Base-by-base conservation (phyloP, 2,797 vertebrate genomes). In the Pseudochaenichthys georgianus region DNA sequence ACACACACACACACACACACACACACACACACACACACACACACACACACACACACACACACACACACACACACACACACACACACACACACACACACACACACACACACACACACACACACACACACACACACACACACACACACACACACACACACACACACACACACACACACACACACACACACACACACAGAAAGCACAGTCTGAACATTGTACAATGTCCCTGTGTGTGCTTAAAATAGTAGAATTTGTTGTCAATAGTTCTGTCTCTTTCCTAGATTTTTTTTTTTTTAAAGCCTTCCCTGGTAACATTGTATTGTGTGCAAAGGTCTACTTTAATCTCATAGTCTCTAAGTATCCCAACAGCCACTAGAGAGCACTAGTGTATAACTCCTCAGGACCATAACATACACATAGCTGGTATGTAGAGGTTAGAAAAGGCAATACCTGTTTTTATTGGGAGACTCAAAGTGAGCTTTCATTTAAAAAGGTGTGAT, bases 341-440 rank as follows among this genome's bases (percentile, higher is more conserved):
- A 3, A 5, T 38, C 12, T 64, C 19, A 8, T 42, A 7, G 43
- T 42, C 51, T 50, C 45, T 10, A 9, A 45, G 28, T 17, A 13
- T 50, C 59, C 46, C 16, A 34, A 16, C 15, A 74, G 63, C 88
- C 91, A 90, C 84, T 82, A 88, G 90, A 88, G 85, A 46, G 88
- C 88, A 74, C 52, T 66, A 64, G 38, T 66, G 87, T 62, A 82
- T 87, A 41, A 89, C 72, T 48, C 77, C 17, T 80, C 13, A 52
- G 19, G 12, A 34, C 9, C 3, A 42, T 1, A 53, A n/a, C 3
- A 15, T 4, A 3, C 31, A 34, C 31, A n/a, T 7, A 13, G 17
- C 34, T 9, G 7, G 12, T n/a, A 16, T 17, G 12, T 16, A 19
- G 42, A 73, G 62, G 71, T 31, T 50, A 74, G 3, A 57, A 12